Evolutionary conservation across 2,888 invertebrate species (phyloP), one percentile per base, ranked within the genome.

Genomic region (Lasioglossum malachurum): DNA sequence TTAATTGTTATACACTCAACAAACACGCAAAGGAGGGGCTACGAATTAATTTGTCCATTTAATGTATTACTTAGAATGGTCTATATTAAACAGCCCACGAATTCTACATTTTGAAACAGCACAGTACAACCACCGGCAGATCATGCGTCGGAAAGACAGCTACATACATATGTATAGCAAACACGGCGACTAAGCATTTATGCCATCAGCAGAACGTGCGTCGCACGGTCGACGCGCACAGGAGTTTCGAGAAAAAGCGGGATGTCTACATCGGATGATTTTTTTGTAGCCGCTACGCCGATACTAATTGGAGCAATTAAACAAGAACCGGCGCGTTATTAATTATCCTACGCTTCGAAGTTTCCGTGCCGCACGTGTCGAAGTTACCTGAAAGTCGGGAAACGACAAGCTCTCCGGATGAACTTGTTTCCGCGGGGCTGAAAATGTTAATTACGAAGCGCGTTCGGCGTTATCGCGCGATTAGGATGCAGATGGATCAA

Each of bases 401-500:
- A 31, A 27, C 35, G 60, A n/a, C 16, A n/a, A 27, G 23, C n/a
- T 10, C 75, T 31, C 5, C 74, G 64, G 4, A 14, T 27, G 23
- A 8, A 27, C 41, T 44, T 35, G 84, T 38, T 82, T 74, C 31
- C 60, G 46, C 12, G 41, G 57, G 57, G 14, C 23, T 79, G 73
- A 69, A 74, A 82, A 77, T 74, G 71, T 78, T 84, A 64, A 85
- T 85, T 78, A 64, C 35, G 38, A 53, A 10, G 8, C 35, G 67
- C 14, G 23, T 41, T 12, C 72, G 38, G 27, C 53, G 38, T 80
- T 83, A 83, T 72, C 71, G n/a, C 44, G 60, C 71, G 53, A 78
- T 85, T 84, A 57, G 46, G 38, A 85, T 76, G 85, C 73, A 76
- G 67, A 85, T 67, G 86, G 75, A 79, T 76, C 64, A 57, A 73